A percentile compares a stretch with the other conserved stretches of the same genome.
Evolutionary conservation across 2,797 vertebrate genomes (phyloP).

Genomic region (Petrocephalus schoutedeni): DNA sequence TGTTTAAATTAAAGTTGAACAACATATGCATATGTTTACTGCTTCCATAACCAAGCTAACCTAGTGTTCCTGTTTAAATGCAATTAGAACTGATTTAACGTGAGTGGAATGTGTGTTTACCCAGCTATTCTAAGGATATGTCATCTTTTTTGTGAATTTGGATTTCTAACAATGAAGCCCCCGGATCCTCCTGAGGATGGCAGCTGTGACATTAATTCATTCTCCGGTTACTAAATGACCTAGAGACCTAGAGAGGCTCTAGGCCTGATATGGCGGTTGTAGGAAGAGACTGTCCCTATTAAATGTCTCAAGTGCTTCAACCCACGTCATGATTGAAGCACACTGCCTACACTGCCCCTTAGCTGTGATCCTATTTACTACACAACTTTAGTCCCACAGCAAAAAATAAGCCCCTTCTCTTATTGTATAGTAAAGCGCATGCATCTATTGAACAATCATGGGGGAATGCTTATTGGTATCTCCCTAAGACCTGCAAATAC

Average conservation of each 20-base stretch:
- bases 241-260: background rate
- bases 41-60: background rate
- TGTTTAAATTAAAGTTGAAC: background rate
- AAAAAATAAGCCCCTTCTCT: background rate
- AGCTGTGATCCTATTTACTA: background rate
- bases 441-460: background rate
- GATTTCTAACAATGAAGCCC: background rate
- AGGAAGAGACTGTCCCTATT: background rate
- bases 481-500: background rate
- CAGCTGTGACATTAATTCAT: background rate
- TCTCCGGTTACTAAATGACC: background rate
- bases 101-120: background rate
- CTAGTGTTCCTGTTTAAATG: background rate
- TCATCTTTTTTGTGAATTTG: background rate
- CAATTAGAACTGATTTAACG: background rate
- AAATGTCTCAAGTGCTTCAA: background rate
- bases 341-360: constrained; percentile 16
- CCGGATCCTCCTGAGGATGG: background rate
- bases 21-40: background rate
- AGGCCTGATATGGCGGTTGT: background rate
- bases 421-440: background rate
- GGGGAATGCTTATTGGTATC: background rate
- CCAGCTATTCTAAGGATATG: background rate
- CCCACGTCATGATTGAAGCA: background rate
- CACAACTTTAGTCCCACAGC: background rate